These are phyloP conservation scores for Leucopternis melanops DNA, from an alignment of 2,113 vertebrate species.

Conservation along the genomic window DNA sequence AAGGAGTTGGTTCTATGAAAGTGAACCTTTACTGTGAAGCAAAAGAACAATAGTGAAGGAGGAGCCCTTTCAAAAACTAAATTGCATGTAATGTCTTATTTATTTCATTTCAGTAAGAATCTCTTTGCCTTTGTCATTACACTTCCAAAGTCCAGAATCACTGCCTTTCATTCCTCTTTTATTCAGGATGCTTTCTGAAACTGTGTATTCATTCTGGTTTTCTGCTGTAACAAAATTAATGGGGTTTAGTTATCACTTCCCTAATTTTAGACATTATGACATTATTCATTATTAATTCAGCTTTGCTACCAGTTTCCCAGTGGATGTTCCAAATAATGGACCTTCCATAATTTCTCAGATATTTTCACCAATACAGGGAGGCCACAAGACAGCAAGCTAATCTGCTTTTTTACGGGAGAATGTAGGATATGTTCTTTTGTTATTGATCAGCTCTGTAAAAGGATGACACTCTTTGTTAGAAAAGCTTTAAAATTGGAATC, in stretches of 20 bases:
- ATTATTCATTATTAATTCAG: background rate
- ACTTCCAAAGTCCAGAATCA: slow-evolving; percentile 26
- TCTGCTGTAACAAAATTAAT: background rate
- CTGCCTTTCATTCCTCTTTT: slow-evolving; percentile 21
- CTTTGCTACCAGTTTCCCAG: background rate
- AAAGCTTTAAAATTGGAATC: background rate
- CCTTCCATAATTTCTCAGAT: background rate
- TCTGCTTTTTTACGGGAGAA: background rate
- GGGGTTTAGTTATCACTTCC: slow-evolving; percentile 3
- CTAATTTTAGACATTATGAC: background rate
- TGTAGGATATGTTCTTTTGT: background rate
- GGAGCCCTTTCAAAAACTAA: slow-evolving; percentile 16
- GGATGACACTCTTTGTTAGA: background rate
- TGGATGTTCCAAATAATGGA: background rate
- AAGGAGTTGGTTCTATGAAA: background rate
- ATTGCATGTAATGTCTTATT: slow-evolving; percentile 7
- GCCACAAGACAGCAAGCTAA: background rate
- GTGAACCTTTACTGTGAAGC: background rate
- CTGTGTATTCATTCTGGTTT: background rate
- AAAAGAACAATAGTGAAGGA: slow-evolving; percentile 32
- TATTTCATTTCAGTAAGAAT: slow-evolving; percentile 2
- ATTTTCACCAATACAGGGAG: background rate
- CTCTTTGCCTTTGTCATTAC: slow-evolving; percentile 8
- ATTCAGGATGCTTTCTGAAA: background rate
- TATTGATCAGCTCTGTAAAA: background rate